Evolutionary conservation across 1,140 invertebrate genomes (phyloP).

Genomic region (Drosophila santomea): DNA sequence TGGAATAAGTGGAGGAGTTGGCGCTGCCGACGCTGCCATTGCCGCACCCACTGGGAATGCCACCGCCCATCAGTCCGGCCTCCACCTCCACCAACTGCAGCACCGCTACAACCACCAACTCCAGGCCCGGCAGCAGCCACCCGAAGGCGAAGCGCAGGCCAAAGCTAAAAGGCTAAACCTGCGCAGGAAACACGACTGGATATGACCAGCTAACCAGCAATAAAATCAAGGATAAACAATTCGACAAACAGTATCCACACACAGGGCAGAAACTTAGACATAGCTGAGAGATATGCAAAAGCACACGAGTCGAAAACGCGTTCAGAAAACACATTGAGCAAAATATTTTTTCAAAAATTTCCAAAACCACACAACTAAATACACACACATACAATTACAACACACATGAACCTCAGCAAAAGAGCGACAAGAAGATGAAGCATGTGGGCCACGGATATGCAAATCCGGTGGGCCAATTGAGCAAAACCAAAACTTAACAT

Average conservation of each 20-base stretch:
- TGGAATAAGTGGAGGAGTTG: conserved; percentile 91
- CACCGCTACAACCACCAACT: conserved; percentile 49
- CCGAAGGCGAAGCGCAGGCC: conserved; percentile 62
- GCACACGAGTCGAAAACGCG: conserved; percentile 38
- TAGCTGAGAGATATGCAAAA: conserved; percentile 26
- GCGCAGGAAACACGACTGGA: conserved; percentile 77
- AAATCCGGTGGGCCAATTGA: conserved; percentile 10
- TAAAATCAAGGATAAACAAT: not conserved
- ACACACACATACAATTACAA: conserved; percentile 33
- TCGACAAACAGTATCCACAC: conserved; percentile 16
- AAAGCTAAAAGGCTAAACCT: conserved; percentile 77
- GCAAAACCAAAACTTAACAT: conserved; percentile 29
- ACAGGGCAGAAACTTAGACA: conserved; percentile 11
- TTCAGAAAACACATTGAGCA: conserved; percentile 48
- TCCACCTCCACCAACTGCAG: conserved; percentile 43
- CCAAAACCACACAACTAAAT: conserved; percentile 34
- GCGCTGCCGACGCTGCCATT: conserved; percentile 63
- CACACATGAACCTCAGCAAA: conserved; percentile 38
- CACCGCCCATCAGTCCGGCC: conserved; percentile 44
- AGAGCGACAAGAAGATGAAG: conserved; percentile 28
- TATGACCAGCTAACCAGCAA: conserved; percentile 45
- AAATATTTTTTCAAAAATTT: conserved; percentile 75
- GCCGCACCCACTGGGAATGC: conserved; percentile 62
- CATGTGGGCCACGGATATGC: conserved; percentile 14
- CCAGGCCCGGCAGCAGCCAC: conserved; percentile 42